phyloP scores from a whole-genome alignment of 1,140 invertebrate species.

The Batillaria attramentaria region DNA sequence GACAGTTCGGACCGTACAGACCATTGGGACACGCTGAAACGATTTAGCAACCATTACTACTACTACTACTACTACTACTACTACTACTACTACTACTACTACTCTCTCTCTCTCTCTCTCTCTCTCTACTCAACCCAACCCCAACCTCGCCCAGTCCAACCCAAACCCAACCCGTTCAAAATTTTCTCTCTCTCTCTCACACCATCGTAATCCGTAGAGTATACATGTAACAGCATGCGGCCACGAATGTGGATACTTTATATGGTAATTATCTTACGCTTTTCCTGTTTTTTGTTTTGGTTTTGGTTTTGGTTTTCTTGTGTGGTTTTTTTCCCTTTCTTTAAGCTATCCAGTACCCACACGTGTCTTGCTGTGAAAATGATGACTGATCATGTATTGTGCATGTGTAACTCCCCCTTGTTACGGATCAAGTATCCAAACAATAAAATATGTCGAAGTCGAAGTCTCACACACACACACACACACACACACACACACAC shows the following conservation, averaged over 20 bases:
- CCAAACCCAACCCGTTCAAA: not conserved
- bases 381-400: not conserved
- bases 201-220: not conserved
- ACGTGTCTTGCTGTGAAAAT: too few species aligned
- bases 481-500: not conserved
- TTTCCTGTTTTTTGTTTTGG: too few species aligned
- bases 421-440: not conserved
- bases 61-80: not conserved
- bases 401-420: not conserved
- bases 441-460: not conserved
- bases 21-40: constrained; percentile 6
- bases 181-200: too few species aligned
- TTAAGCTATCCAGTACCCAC: too few species aligned
- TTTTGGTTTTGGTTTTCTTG: too few species aligned
- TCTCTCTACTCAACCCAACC: not conserved
- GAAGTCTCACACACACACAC: not conserved
- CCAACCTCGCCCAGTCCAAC: not conserved
- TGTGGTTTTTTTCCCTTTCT: too few species aligned
- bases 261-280: too few species aligned
- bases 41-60: not conserved
- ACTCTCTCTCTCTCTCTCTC: too few species aligned
- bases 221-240: not conserved
- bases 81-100: not conserved
- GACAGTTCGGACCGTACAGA: constrained; percentile 3
- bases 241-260: too few species aligned